A percentile compares a stretch with the other conserved stretches of the same genome.
phyloP scores from a whole-genome alignment of 2,888 invertebrate species.

The Cantharis flavilabris region DNA sequence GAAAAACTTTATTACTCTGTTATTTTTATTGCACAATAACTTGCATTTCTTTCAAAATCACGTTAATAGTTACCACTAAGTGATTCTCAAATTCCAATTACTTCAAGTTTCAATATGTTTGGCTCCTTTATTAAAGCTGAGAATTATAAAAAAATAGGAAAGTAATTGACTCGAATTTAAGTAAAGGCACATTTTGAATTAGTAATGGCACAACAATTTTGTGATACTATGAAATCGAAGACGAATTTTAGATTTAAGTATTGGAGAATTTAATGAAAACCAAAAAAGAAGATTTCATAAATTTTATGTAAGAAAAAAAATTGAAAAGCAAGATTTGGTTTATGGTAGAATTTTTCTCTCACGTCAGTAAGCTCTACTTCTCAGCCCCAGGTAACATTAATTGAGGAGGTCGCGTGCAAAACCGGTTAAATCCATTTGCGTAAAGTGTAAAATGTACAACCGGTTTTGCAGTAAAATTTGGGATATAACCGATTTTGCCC shows the following conservation, averaged over 20 bases:
- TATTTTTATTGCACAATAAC: neutral
- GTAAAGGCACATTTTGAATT: neutral
- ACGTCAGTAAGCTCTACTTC: no score
- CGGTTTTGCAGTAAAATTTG: no score
- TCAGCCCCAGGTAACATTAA: no score
- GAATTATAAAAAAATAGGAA: neutral
- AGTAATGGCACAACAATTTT: neutral
- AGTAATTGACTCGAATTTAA: neutral
- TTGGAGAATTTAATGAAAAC: neutral
- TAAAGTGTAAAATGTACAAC: no score
- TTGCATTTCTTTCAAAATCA: neutral
- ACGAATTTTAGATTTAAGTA: neutral
- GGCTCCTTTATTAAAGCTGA: neutral
- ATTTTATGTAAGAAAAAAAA: no score
- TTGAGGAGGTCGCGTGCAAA: no score
- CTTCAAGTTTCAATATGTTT: neutral
- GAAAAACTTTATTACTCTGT: neutral
- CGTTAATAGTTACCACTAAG: neutral
- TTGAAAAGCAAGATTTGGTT: no score
- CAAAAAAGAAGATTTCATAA: no score
- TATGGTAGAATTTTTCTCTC: no score
- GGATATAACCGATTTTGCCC: no score
- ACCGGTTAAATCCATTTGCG: no score
- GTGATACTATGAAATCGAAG: neutral
- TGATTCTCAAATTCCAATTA: neutral